Base-by-base conservation (phyloP, 1,140 invertebrate genomes). In the Drosophila jambulina region DNA sequence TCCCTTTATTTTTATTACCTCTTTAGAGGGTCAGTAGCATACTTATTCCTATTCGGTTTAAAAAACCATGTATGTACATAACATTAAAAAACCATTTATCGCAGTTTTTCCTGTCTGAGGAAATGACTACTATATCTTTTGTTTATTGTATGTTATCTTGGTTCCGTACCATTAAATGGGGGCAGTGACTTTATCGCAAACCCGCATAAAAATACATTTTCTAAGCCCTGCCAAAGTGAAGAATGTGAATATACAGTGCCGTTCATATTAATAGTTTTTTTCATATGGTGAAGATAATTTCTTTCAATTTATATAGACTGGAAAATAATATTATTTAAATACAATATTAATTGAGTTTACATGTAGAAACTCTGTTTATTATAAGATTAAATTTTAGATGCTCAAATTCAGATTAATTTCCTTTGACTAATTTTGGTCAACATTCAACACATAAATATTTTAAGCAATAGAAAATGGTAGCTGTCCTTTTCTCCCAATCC, bases 151-250 rank as follows among this genome's bases (percentile, higher is more conserved):
- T 51, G 48, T 23, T 54, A 38, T 54, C 53, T 23, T 17, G 15
- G 15, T 25, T 54, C 19, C 51, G 51, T 21, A 15, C 10, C 21
- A 23, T n/a, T 17, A 38, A 54, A 38, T 38, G 21, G 34, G 29
- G 53, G 21, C 32, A 38, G 53, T 17, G 21, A 23, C 34, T 54
- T 54, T 54, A 54, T 54, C 53, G 32, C 53, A 36, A 38, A 6
- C 53, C 53, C 53, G 53, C 53, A 54, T 38, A 36, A 15, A 36
- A 38, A 38, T 12, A 54, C 34, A 54, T 54, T 36, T 36, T 21
- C 23, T 6, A 54, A 23, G 6, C 32, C 32, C 34, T 36, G 4
- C 1, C 9, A 21, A 21, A 36, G 19, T 10, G 13, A 17, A 36
- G 13, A 36, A 36, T 36, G 32, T 36, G 19, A 36, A 23, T 4